These are phyloP conservation scores for Cirrhinus molitorella DNA, from an alignment of 2,797 vertebrate genomes.

Conservation along the genomic window DNA sequence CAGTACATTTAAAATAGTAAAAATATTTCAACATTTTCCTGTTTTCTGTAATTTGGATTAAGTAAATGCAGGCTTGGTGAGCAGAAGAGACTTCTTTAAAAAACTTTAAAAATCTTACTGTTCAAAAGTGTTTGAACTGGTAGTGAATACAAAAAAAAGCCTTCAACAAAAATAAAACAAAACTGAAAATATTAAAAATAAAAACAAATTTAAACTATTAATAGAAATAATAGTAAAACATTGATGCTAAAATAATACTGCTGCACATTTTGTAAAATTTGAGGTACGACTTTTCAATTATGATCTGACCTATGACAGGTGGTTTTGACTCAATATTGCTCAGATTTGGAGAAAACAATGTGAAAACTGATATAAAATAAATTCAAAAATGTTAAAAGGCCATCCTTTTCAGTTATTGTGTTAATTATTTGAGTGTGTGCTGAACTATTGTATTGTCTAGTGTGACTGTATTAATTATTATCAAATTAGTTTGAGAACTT, in stretches of 20 bases:
- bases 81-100: too few species aligned
- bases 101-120: too few species aligned
- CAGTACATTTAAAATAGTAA: too few species aligned
- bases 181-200: not conserved
- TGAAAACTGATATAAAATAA: not conserved
- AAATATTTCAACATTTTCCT: too few species aligned
- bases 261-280: not conserved
- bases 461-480: not conserved
- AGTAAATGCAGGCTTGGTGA: too few species aligned
- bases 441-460: not conserved
- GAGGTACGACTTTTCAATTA: too few species aligned
- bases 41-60: too few species aligned
- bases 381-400: not conserved
- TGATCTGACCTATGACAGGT: not conserved
- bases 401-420: not conserved
- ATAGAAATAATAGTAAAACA: not conserved
- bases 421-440: too few species aligned
- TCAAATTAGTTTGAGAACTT: not conserved
- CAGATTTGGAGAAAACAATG: not conserved
- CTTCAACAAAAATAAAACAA: not conserved
- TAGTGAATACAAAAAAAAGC: too few species aligned
- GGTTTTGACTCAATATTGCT: not conserved
- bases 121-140: too few species aligned
- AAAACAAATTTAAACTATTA: not conserved
- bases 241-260: not conserved